Conservation (phyloP, 2,888 invertebrate genomes). For the Callinectes sapidus region DNA sequence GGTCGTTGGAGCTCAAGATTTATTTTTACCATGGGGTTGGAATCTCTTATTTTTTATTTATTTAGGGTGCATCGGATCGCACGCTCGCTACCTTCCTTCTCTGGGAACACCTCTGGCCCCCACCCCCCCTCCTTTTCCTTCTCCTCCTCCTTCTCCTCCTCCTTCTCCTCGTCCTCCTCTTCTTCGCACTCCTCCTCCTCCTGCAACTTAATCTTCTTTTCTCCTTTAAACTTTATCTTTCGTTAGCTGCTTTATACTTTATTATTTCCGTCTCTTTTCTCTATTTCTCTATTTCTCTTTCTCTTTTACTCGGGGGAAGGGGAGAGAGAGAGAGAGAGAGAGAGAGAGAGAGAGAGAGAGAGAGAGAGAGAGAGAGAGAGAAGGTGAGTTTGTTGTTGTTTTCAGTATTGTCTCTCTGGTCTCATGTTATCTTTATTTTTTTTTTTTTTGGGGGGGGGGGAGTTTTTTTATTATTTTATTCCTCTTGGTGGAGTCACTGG, state of each 20-base stretch:
- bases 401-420: neutral
- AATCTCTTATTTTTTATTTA: neutral
- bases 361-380: too few relatives aligned
- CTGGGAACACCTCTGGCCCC: neutral
- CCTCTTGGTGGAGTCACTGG: neutral
- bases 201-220: neutral
- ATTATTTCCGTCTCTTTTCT: neutral
- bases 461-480: neutral
- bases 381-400: too few relatives aligned
- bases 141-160: neutral
- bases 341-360: too few relatives aligned
- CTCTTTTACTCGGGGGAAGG: too few relatives aligned
- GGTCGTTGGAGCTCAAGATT: slow-evolving; percentile 2
- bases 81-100: neutral
- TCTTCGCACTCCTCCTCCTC: neutral
- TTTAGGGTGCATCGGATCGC: neutral
- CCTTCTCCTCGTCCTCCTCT: too few relatives aligned
- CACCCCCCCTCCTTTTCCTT: too few relatives aligned
- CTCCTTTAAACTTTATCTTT: neutral
- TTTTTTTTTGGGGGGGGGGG: neutral
- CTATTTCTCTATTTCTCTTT: neutral
- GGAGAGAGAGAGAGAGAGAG: too few relatives aligned
- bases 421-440: neutral
- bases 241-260: neutral
- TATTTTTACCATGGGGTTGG: neutral